Evolutionary conservation across 2,113 vertebrate species (phyloP).

Genomic region (Phylloscopus whistleri): DNA sequence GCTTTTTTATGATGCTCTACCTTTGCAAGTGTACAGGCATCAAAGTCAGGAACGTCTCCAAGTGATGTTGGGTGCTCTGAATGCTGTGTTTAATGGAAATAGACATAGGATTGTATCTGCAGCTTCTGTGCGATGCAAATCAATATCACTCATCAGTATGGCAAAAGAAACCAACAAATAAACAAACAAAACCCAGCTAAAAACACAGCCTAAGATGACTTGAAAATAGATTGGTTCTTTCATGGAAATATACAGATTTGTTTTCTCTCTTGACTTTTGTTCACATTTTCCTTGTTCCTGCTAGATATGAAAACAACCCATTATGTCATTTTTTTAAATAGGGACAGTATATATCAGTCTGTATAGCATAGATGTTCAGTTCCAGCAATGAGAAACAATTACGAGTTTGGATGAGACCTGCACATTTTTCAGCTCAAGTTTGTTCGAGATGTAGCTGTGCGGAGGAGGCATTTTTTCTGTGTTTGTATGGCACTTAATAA

Average conservation of each 20-base stretch:
- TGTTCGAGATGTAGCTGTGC: neutral
- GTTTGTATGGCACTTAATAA: neutral
- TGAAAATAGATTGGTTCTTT: conserved; percentile 42
- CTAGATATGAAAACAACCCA: conserved; percentile 22
- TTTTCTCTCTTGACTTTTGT: conserved; percentile 52
- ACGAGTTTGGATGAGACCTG: neutral
- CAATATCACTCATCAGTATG: conserved; percentile 12
- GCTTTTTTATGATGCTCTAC: conserved; percentile 55
- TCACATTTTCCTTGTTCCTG: neutral
- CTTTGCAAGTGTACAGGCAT: neutral
- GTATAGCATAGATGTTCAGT: neutral
- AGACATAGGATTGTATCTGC: conserved; percentile 18
- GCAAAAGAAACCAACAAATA: conserved; percentile 43
- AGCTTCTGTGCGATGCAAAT: conserved; percentile 6
- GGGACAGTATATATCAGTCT: neutral
- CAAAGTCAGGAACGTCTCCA: conserved; percentile 29
- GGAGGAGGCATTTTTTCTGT: conserved; percentile 16
- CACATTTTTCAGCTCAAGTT: conserved; percentile 5
- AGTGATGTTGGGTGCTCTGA: neutral
- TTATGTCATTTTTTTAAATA: conserved; percentile 13
- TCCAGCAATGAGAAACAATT: conserved; percentile 23
- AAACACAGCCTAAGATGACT: conserved; percentile 40
- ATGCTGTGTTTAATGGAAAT: conserved; percentile 31
- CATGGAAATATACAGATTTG: conserved; percentile 56
- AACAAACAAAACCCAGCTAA: conserved; percentile 31